These are phyloP conservation scores for Ochotona princeps DNA, from an alignment of 2,113 vertebrate species.

Conservation along the genomic window DNA sequence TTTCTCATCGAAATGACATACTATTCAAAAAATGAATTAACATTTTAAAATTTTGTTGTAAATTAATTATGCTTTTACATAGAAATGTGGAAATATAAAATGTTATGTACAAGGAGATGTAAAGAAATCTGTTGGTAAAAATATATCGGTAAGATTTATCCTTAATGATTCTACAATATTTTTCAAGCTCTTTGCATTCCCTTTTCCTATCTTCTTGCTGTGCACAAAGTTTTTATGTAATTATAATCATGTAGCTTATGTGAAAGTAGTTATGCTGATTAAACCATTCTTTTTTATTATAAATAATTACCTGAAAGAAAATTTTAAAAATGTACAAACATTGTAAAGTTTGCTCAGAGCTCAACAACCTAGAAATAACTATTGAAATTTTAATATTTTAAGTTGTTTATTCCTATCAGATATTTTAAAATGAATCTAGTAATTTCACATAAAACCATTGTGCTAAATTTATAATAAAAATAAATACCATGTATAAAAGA, in stretches of 20 bases:
- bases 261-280: conserved; percentile 51
- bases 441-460: background rate
- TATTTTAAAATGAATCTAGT: background rate
- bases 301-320: conserved; percentile 40
- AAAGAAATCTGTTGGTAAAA: background rate
- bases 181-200: background rate
- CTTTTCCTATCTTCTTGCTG: background rate
- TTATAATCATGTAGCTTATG: background rate
- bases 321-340: background rate
- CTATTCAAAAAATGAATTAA: background rate
- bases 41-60: background rate
- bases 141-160: background rate
- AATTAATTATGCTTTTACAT: background rate
- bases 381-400: background rate
- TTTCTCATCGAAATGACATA: background rate
- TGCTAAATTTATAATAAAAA: background rate
- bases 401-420: background rate
- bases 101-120: too few species aligned
- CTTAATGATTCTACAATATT: background rate
- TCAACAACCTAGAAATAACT: background rate
- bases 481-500: background rate
- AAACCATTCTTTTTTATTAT: conserved; percentile 33
- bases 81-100: background rate
- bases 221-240: conserved; percentile 36
- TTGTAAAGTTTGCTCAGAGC: background rate